These are phyloP conservation scores for Ophion ventricosus DNA, from an alignment of 2,888 invertebrate genomes.

Conservation along the genomic window DNA sequence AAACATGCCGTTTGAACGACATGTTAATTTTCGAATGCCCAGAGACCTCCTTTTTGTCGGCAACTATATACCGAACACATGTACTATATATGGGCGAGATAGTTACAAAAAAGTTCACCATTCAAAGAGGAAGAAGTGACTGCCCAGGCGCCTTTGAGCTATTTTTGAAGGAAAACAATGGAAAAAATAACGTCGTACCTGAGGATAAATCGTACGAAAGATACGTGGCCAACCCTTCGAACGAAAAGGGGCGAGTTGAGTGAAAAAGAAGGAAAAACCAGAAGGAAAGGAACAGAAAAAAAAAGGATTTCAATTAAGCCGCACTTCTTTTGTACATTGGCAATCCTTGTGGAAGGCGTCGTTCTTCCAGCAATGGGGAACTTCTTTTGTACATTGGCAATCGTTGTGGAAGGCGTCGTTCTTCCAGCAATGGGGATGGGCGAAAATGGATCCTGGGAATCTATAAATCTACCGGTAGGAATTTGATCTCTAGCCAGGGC, in stretches of 20 bases:
- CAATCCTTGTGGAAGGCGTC: slow-evolving; percentile 41
- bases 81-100: background rate
- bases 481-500: slow-evolving; percentile 47
- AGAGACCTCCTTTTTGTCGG: slow-evolving; percentile 57
- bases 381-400: slow-evolving; percentile 34
- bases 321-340: slow-evolving; percentile 38
- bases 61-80: slow-evolving; percentile 11
- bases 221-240: slow-evolving; percentile 43
- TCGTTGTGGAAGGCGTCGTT: slow-evolving; percentile 23
- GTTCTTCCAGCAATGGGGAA: slow-evolving; percentile 5
- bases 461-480: slow-evolving; percentile 63
- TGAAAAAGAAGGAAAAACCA: slow-evolving; percentile 5
- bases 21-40: slow-evolving; percentile 64
- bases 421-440: background rate
- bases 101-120: slow-evolving; percentile 29
- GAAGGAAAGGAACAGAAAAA: slow-evolving; percentile 32
- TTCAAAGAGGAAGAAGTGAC: slow-evolving; percentile 14
- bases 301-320: slow-evolving; percentile 62
- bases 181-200: slow-evolving; percentile 16
- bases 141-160: slow-evolving; percentile 39
- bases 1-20: slow-evolving; percentile 53
- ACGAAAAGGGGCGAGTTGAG: slow-evolving; percentile 43
- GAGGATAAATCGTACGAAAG: slow-evolving; percentile 44
- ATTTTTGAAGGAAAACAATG: slow-evolving; percentile 23
- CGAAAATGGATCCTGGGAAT: slow-evolving; percentile 47